These are phyloP conservation scores for Miniopterus natalensis DNA, from an alignment of 2,113 vertebrate species.

Conservation along the genomic window DNA sequence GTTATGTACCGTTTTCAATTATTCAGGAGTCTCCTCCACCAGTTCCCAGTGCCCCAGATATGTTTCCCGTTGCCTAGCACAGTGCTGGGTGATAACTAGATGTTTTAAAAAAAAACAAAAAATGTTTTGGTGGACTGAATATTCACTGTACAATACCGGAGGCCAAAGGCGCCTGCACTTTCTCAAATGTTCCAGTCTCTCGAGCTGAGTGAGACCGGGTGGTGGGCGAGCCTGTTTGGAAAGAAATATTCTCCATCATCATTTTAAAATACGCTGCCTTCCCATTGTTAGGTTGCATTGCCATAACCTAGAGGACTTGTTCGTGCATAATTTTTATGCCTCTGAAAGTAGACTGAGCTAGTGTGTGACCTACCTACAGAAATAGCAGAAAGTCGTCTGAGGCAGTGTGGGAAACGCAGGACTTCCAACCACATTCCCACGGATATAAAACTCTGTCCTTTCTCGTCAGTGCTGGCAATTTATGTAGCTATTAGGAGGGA, in stretches of 20 bases:
- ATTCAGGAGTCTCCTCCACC: conserved; percentile 61
- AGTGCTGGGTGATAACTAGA: conserved; percentile 45
- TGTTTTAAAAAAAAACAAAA: neutral
- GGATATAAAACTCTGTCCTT: neutral
- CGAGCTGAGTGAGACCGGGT: conserved; percentile 21
- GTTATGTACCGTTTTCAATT: conserved; percentile 59
- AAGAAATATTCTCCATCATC: conserved; percentile 58
- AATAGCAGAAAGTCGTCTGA: conserved; percentile 66
- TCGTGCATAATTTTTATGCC: conserved; percentile 50
- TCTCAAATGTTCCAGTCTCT: neutral
- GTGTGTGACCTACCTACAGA: conserved; percentile 69
- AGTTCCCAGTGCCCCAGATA: conserved; percentile 41
- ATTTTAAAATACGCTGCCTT: conserved; percentile 36
- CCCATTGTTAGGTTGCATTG: conserved; percentile 51
- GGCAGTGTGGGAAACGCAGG: neutral
- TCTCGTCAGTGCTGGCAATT: neutral
- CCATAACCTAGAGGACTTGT: conserved; percentile 63
- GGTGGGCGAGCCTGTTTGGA: conserved; percentile 31
- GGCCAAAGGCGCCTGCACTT: neutral
- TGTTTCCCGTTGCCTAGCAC: conserved; percentile 39
- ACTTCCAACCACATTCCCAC: neutral
- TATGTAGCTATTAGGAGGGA: neutral
- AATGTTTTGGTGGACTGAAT: conserved; percentile 36
- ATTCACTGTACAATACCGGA: conserved; percentile 42
- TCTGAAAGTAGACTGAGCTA: conserved; percentile 75